Percentiles rank a stretch among this genome's conserved stretches.
Evolutionary conservation across 2,113 vertebrate genomes (phyloP).

Genomic region (Platycercus adscitus): DNA sequence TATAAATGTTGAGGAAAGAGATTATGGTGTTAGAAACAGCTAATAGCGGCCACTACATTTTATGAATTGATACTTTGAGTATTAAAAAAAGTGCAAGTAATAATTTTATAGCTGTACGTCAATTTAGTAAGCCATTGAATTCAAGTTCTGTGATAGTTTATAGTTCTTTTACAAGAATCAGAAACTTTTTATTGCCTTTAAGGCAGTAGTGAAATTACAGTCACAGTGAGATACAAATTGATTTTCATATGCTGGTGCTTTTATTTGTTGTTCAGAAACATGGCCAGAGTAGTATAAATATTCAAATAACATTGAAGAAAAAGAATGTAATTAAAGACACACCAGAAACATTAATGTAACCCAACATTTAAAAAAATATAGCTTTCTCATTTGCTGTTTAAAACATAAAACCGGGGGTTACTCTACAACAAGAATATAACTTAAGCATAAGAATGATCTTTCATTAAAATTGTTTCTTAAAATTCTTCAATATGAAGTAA

Average conservation of each 20-base stretch:
- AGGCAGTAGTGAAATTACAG: background rate
- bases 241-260: background rate
- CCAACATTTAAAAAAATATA: background rate
- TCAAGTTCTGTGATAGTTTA: background rate
- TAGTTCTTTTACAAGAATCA: background rate
- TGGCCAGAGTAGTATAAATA: background rate
- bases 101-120: background rate
- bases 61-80: background rate
- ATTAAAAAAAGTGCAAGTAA: background rate
- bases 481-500: background rate
- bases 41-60: background rate
- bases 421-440: background rate
- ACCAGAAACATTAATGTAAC: background rate
- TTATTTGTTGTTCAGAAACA: constrained; percentile 21
- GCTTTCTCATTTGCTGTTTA: background rate
- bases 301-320: constrained; percentile 8
- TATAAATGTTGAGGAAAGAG: background rate
- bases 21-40: background rate
- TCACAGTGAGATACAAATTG: background rate
- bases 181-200: background rate
- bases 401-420: background rate
- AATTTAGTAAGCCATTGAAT: background rate
- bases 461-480: background rate
- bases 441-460: background rate
- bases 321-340: background rate